These are phyloP conservation scores for Luscinia luscinia DNA, from an alignment of 2,797 vertebrate genomes.

Conservation along the genomic window DNA sequence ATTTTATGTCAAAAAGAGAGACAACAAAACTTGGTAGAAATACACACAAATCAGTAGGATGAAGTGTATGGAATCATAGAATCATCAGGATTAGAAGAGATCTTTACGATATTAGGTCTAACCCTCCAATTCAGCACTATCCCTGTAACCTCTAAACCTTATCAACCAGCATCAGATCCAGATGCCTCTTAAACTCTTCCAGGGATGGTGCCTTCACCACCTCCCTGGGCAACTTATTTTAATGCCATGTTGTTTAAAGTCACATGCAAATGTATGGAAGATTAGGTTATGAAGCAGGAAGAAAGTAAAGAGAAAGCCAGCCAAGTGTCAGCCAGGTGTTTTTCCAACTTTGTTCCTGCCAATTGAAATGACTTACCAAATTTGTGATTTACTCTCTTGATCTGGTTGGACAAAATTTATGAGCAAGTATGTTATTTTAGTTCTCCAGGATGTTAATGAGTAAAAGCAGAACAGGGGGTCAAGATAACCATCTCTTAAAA, in stretches of 20 bases:
- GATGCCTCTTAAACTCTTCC: background rate
- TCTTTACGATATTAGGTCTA: background rate
- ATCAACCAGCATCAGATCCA: background rate
- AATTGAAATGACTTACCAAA: background rate
- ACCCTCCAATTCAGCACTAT: background rate
- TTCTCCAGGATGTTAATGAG: background rate
- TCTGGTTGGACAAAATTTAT: background rate
- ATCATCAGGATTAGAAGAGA: background rate
- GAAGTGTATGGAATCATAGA: background rate
- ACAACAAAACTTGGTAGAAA: background rate
- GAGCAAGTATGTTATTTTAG: background rate
- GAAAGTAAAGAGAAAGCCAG: background rate
- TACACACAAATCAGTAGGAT: background rate
- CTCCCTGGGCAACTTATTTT: background rate
- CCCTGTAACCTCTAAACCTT: background rate
- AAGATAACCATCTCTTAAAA: background rate
- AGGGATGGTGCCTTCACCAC: background rate
- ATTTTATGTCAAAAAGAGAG: background rate
- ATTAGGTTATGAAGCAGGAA: background rate
- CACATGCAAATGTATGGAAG: background rate
- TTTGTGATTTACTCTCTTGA: background rate
- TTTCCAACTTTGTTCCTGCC: background rate
- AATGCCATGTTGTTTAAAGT: background rate
- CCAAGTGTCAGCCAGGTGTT: background rate
- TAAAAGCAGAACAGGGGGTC: background rate